Conservation (phyloP, 1,140 invertebrate genomes). For the Brachionus koreanus region DNA sequence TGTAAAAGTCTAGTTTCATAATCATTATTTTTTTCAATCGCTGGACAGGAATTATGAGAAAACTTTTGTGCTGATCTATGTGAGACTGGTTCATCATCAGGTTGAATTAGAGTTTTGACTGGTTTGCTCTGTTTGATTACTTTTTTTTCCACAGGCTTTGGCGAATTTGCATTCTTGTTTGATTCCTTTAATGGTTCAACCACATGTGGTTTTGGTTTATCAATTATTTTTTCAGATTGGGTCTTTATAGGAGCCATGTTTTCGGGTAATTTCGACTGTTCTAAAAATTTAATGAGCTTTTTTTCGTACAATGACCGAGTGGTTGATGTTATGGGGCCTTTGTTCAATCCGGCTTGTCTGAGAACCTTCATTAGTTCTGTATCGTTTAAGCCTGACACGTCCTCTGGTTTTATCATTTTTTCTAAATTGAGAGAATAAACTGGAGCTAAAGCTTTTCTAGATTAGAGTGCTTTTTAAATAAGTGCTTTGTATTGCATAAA, state of each 20-base stretch:
- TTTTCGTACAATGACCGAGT: constrained; percentile 36
- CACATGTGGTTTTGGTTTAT: not conserved
- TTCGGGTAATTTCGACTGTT: not conserved
- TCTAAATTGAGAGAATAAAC: not conserved
- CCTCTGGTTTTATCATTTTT: constrained; percentile 27
- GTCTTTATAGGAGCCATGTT: not conserved
- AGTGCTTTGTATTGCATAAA: not conserved
- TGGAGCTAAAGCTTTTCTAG: not conserved
- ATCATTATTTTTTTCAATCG: not conserved
- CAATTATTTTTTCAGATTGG: not conserved
- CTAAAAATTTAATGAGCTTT: constrained; percentile 30
- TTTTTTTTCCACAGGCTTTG: not conserved
- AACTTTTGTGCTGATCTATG: not conserved
- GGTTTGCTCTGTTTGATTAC: not conserved
- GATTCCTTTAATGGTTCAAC: constrained; percentile 15
- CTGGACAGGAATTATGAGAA: not conserved
- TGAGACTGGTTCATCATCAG: not conserved
- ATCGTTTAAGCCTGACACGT: constrained; percentile 12
- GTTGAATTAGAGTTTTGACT: not conserved
- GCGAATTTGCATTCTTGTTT: not conserved
- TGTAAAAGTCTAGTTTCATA: not conserved
- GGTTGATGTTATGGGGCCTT: constrained; percentile 11
- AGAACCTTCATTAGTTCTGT: constrained; percentile 8
- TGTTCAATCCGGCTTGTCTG: constrained; percentile 25
- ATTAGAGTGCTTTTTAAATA: not conserved